A percentile compares a stretch with the other conserved stretches of the same genome.
These are phyloP conservation scores for Chorisops tibialis DNA, from an alignment of 2,888 invertebrate genomes.

Conservation along the genomic window DNA sequence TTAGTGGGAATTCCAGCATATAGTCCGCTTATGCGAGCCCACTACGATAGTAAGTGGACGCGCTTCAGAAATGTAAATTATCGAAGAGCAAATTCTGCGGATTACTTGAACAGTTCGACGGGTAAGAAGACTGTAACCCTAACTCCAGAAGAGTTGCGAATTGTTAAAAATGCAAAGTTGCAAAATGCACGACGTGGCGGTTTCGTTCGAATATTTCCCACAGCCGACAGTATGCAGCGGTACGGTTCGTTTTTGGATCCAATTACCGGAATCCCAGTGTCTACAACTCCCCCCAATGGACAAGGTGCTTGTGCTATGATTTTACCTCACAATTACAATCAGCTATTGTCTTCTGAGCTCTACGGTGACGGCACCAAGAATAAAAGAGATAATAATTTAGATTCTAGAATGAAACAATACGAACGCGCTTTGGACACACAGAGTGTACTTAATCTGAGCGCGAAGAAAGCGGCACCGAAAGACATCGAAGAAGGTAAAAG, in stretches of 20 bases:
- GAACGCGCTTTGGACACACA: constrained; percentile 47
- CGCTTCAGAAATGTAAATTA: constrained; percentile 50
- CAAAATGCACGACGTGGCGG: constrained; percentile 83
- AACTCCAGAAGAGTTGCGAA: constrained; percentile 73
- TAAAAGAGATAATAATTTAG: constrained; percentile 41
- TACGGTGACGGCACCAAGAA: constrained; percentile 56
- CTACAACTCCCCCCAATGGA: constrained; percentile 60
- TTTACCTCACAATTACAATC: constrained; percentile 70
- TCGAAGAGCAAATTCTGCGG: constrained; percentile 72
- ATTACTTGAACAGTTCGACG: constrained; percentile 48
- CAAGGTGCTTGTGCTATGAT: constrained; percentile 57
- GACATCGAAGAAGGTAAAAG: constrained; percentile 46
- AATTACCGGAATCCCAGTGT: constrained; percentile 70
- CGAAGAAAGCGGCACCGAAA: constrained; percentile 47
- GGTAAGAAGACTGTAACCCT: constrained; percentile 47
- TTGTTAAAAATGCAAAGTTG: constrained; percentile 69
- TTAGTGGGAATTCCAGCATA: constrained; percentile 82
- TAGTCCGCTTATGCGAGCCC: constrained; percentile 60
- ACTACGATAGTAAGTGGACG: constrained; percentile 46
- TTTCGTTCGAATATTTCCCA: constrained; percentile 87
- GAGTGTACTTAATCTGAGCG: constrained; percentile 22
- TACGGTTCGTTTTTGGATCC: constrained; percentile 76
- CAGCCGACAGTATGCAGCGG: constrained; percentile 81
- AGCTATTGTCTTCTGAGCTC: constrained; percentile 70
- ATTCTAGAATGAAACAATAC: constrained; percentile 55